Evolutionary conservation across 2,888 invertebrate genomes (phyloP).

Genomic region (Cryptops parisi): DNA sequence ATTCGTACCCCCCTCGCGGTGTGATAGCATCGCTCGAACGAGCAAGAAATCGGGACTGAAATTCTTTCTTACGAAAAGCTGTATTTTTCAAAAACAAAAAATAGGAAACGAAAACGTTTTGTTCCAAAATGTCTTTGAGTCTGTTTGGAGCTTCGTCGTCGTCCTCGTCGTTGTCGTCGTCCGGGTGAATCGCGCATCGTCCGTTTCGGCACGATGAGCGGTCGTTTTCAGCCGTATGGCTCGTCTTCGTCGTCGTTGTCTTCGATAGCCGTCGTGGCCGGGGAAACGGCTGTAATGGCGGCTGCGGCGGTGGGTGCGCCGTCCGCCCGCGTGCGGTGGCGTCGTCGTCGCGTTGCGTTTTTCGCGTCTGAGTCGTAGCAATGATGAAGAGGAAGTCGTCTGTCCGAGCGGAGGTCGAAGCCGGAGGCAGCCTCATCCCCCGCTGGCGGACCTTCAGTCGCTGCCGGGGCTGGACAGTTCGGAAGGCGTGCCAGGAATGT

Average conservation of each 20-base stretch:
- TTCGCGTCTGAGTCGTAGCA: background rate
- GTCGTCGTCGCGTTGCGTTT: background rate
- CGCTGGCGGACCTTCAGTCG: constrained; percentile 15
- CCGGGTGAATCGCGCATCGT: background rate
- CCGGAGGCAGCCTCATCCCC: background rate
- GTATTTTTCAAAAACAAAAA: too few relatives aligned
- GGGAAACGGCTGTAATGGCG: background rate
- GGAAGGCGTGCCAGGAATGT: constrained; percentile 18
- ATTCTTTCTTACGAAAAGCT: too few relatives aligned
- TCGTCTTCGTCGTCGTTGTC: too few relatives aligned
- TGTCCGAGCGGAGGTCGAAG: background rate
- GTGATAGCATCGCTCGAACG: too few relatives aligned
- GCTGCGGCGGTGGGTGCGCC: background rate
- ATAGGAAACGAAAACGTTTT: background rate
- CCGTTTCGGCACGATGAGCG: too few relatives aligned
- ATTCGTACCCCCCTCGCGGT: too few relatives aligned
- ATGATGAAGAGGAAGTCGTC: background rate
- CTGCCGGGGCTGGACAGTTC: constrained; percentile 19
- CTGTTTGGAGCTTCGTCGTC: background rate
- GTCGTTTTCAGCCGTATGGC: too few relatives aligned
- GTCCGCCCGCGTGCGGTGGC: background rate
- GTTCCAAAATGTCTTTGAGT: background rate
- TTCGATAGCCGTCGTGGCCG: background rate
- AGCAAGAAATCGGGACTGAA: too few relatives aligned
- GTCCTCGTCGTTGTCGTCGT: background rate